phyloP scores from a whole-genome alignment of 2,797 vertebrate species.

The Trachops cirrhosus region DNA sequence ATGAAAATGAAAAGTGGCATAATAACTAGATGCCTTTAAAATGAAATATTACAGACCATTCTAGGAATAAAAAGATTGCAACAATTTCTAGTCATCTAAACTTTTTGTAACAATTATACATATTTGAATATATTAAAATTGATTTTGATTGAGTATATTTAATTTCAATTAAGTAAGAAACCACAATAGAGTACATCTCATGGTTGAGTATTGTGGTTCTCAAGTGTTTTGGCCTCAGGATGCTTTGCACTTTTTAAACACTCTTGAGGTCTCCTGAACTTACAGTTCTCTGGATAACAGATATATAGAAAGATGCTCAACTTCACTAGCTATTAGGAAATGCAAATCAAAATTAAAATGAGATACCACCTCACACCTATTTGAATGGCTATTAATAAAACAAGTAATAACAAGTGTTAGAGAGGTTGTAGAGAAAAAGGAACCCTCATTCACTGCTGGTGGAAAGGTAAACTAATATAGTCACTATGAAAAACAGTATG shows the following conservation, averaged over 20 bases:
- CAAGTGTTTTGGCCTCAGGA: conserved; percentile 15
- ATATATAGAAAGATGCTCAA: background rate
- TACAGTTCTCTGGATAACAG: background rate
- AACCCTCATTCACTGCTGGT: background rate
- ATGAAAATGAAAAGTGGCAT: conserved; percentile 1
- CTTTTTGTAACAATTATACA: conserved; percentile 23
- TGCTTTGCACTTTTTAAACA: background rate
- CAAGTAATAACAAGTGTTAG: background rate
- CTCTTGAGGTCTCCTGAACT: background rate
- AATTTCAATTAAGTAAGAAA: conserved; percentile 37
- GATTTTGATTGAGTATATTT: conserved; percentile 40
- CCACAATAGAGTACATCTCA: background rate
- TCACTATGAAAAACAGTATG: background rate
- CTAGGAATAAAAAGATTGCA: background rate
- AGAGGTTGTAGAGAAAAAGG: background rate
- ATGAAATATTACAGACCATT: conserved; percentile 20
- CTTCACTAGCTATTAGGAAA: background rate
- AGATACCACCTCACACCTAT: background rate
- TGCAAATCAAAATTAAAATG: background rate
- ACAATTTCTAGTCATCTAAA: background rate
- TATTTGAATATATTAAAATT: conserved; percentile 21
- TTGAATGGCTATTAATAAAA: background rate
- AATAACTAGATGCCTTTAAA: conserved; percentile 23
- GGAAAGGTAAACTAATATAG: background rate
- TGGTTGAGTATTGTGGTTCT: background rate